phyloP scores from a whole-genome alignment of 2,888 invertebrate species.

The Frankliniella fusca region DNA sequence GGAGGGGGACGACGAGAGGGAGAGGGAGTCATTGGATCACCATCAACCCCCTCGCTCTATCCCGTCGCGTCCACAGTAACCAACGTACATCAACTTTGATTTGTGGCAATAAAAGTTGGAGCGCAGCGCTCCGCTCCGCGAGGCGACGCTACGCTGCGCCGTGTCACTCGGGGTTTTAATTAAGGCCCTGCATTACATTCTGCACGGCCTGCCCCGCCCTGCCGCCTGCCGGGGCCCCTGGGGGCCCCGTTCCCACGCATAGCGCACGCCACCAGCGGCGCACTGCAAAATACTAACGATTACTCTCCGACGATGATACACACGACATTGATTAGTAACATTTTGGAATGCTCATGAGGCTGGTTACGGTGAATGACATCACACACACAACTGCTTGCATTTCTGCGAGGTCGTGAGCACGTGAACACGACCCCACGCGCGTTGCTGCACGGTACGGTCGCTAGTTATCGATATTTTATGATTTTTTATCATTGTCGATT shows the following conservation, averaged over 20 bases:
- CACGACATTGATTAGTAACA: too few species aligned
- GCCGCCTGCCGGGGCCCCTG: not conserved
- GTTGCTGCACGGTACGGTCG: too few species aligned
- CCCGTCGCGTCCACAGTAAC: not conserved
- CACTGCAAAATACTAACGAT: too few species aligned
- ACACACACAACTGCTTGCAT: too few species aligned
- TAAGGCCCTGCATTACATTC: not conserved
- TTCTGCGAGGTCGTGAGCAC: too few species aligned
- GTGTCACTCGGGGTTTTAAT: conserved; percentile 4
- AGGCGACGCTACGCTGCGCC: not conserved
- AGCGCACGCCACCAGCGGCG: not conserved
- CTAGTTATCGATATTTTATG: too few species aligned
- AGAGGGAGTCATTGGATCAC: not conserved
- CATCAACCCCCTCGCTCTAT: not conserved
- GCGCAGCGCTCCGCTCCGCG: not conserved
- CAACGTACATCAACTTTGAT: conserved; percentile 20
- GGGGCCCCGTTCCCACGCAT: too few species aligned
- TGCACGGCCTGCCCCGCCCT: not conserved
- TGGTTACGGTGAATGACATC: too few species aligned
- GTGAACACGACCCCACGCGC: too few species aligned
- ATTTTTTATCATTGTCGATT: too few species aligned
- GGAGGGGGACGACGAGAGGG: not conserved
- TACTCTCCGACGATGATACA: too few species aligned
- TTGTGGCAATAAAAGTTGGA: conserved; percentile 16
- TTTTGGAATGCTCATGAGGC: too few species aligned